These are phyloP conservation scores for Acromyrmex charruanus DNA, from an alignment of 1,140 invertebrate species.

Conservation along the genomic window DNA sequence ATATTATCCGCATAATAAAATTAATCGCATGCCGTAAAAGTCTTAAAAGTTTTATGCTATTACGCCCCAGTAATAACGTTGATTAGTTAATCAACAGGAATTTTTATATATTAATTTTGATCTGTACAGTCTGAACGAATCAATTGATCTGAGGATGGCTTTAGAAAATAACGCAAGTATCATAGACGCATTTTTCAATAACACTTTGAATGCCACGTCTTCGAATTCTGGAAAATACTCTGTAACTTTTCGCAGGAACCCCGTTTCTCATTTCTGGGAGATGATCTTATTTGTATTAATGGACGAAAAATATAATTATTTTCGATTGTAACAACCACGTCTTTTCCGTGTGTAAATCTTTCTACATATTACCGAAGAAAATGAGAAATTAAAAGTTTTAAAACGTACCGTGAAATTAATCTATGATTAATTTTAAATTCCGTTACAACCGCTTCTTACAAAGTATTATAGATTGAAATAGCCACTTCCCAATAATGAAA, in stretches of 20 bases:
- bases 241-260: no score
- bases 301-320: no score
- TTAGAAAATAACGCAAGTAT: neutral
- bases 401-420: slow-evolving; percentile 11
- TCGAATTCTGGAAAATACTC: no score
- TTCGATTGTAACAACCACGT: no score
- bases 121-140: neutral
- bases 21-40: slow-evolving; percentile 1
- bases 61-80: neutral
- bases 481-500: neutral
- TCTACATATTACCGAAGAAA: no score
- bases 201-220: neutral
- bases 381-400: no score
- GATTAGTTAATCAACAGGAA: neutral
- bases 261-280: no score
- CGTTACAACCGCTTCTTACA: neutral
- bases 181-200: neutral
- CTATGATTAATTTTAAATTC: slow-evolving; percentile 28
- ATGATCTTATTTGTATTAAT: no score
- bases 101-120: slow-evolving; percentile 14
- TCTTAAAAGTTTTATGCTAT: neutral
- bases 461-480: neutral
- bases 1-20: slow-evolving; percentile 10
- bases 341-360: no score
- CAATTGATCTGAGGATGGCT: neutral